Evolutionary conservation across 2,113 vertebrate genomes (phyloP).

Genomic region (Benthochromis sp.): DNA sequence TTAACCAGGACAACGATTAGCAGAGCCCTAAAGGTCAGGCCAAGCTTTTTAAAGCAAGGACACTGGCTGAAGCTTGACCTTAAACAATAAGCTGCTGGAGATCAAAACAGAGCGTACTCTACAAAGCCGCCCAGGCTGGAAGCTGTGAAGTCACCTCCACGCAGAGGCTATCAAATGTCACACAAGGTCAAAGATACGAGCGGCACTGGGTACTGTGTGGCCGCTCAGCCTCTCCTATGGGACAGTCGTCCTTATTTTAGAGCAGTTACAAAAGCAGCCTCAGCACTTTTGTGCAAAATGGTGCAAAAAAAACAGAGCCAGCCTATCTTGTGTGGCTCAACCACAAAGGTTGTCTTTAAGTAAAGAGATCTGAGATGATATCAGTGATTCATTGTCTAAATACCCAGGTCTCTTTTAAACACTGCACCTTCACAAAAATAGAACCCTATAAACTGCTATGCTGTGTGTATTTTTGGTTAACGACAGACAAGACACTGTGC

Average conservation of each 20-base stretch:
- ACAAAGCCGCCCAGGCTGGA: background rate
- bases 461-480: background rate
- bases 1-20: background rate
- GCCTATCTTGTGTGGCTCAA: background rate
- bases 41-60: conserved; percentile 8
- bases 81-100: background rate
- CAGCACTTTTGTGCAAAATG: background rate
- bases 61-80: background rate
- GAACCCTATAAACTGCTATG: background rate
- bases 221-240: background rate
- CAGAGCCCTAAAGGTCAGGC: conserved; percentile 31
- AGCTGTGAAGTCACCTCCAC: conserved; percentile 19
- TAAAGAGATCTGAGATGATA: background rate
- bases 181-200: conserved; percentile 21
- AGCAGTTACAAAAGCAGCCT: background rate
- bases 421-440: background rate
- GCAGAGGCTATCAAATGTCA: conserved; percentile 26
- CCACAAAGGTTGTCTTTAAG: background rate
- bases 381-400: background rate
- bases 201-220: background rate
- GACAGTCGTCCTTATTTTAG: background rate
- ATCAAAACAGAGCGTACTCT: background rate
- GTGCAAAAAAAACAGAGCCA: background rate
- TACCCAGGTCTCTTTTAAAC: background rate
- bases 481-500: background rate